Conservation (phyloP, 2,888 invertebrate species). For the Rotaria sp. region DNA sequence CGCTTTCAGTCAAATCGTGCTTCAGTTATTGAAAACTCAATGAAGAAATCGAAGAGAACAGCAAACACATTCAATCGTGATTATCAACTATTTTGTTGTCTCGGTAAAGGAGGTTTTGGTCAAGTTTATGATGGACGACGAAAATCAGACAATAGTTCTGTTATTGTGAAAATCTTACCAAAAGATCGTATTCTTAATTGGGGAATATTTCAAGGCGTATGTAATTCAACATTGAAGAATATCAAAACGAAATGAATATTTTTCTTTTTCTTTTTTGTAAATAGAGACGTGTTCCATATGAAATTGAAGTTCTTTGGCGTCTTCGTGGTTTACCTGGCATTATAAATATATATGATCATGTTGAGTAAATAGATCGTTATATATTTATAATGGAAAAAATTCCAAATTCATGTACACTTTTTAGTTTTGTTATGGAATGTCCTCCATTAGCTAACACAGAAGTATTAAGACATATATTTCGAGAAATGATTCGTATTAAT, state of each 20-base stretch:
- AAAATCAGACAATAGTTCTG: background rate
- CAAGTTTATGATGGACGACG: background rate
- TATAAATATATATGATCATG: background rate
- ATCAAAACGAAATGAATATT: background rate
- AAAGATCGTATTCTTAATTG: background rate
- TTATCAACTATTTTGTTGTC: background rate
- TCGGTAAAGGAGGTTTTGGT: slow-evolving; percentile 16
- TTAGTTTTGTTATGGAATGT: background rate
- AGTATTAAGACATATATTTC: slow-evolving; percentile 18
- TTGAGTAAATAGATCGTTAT: slow-evolving; percentile 7
- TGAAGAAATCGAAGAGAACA: background rate
- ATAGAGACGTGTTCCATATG: background rate
- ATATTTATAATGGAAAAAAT: slow-evolving; percentile 22
- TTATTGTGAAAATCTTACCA: background rate
- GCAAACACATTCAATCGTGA: background rate
- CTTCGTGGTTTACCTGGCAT: background rate
- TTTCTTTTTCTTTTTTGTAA: background rate
- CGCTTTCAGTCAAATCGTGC: background rate
- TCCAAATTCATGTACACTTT: background rate
- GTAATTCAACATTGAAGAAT: background rate
- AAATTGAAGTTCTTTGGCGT: background rate
- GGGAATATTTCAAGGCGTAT: background rate
- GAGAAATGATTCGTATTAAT: slow-evolving; percentile 9
- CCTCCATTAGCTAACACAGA: background rate
- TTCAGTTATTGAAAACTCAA: background rate